Conservation (phyloP, 2,888 invertebrate species). For the Atherix ibis region DNA sequence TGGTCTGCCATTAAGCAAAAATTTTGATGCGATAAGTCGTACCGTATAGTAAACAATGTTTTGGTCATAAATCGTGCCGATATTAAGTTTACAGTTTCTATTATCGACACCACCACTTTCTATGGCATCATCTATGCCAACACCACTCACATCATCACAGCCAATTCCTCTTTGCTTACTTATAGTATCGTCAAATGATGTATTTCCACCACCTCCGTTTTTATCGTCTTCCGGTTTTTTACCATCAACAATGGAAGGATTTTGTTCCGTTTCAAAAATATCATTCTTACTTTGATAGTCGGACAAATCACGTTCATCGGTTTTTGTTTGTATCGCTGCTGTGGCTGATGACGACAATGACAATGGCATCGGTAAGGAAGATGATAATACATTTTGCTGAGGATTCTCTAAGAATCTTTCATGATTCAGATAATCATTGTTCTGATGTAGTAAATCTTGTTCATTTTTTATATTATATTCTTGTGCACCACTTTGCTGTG, state of each 20-base stretch:
- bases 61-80: slow-evolving; percentile 29
- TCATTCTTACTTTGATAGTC: background rate
- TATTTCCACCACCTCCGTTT: background rate
- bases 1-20: slow-evolving; percentile 26
- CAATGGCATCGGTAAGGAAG: background rate
- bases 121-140: background rate
- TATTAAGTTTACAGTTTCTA: slow-evolving; percentile 15
- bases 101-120: background rate
- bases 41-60: slow-evolving; percentile 26
- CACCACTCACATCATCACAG: background rate
- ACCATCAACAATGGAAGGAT: too few species aligned
- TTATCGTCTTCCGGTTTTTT: background rate
- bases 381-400: background rate
- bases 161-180: background rate
- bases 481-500: slow-evolving; percentile 10
- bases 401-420: slow-evolving; percentile 6
- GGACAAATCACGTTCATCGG: background rate
- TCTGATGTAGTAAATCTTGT: slow-evolving; percentile 12
- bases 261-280: too few species aligned
- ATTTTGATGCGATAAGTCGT: slow-evolving; percentile 26
- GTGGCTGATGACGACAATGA: background rate
- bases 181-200: background rate
- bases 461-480: slow-evolving; percentile 14
- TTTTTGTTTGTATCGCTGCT: too few species aligned
- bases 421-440: slow-evolving; percentile 9